Evolutionary conservation across 1,140 invertebrate species (phyloP), one percentile per base, ranked within the genome.

Genomic region (Drosophila athabasca): DNA sequence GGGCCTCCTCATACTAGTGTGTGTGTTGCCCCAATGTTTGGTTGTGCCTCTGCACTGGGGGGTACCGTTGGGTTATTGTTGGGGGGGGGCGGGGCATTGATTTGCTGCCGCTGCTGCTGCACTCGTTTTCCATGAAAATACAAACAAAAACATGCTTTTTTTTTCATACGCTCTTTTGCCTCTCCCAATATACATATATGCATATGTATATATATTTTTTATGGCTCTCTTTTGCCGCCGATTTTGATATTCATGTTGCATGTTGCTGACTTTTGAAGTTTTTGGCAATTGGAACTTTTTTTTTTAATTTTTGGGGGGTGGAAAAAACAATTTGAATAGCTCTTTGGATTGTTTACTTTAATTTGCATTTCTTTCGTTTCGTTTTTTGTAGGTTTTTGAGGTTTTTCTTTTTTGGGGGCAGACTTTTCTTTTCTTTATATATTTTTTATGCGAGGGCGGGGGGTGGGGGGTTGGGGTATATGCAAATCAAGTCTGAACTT

Each of bases 181-280:
- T 9, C 62, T 35, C 26, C 17, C 45, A 35, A 29, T 35, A 22
- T 22, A 29, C 6, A 29, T n/a, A n/a, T n/a, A n/a, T n/a, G n/a
- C n/a, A 6, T 17, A 24, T 53, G 43, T 69, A 54, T 54, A 79
- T 54, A 62, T 43, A 31, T 64, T 46, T 78, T 69, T 76, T 74
- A 53, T 65, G 53, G 60, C 79, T 71, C 46, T 39, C 24, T 26
- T 26, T 39, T 45, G 48, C 54, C 44, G 59, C 45, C 48, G 62
- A 79, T 87, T 87, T 87, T 83, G 79, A 88, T 87, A 87, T 87
- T 87, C 83, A 87, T 87, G 83, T 87, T 87, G 83, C 83, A 87
- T 87, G 82, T 87, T 76, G 62, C 83, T 88, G 83, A 87, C 83
- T 88, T 87, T 66, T 87, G 70, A 88, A 87, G 83, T 75, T 87